Evolutionary conservation across 2,797 vertebrate species (phyloP), one percentile per base, ranked within the genome.

Genomic region (Thaleichthys pacificus): DNA sequence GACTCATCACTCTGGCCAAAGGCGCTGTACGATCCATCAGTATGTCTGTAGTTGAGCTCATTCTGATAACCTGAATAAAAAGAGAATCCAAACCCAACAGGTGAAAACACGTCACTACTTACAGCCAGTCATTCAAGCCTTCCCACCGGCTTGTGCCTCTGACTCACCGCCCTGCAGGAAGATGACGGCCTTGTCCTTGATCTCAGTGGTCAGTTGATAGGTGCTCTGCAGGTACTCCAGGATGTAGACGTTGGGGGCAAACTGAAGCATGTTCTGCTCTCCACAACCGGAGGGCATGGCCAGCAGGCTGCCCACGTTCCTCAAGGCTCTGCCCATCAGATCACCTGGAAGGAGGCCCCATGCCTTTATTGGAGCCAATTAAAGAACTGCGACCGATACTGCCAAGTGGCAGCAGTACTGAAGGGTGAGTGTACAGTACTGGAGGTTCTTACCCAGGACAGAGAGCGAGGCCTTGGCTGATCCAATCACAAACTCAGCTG

Each of bases 271-370:
- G 80, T 96, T 96, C 87, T 95, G 95, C 71, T 96, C 95, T 0
- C 95, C 95, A 72, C 94, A 95, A 74, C 93, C 94, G 0, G 91
- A 91, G 0, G 94, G 95, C 93, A 95, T 93, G 79, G 5, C 67
- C 58, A 95, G 85, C 17, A 95, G 85, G 19, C 88, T 85, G 0
- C 93, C 85, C 70, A 95, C 21, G 19, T 96, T 95, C 71, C 92
- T 86, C 80, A 93, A 82, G 22, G 92, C 91, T 21, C 87, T 86
- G 21, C 94, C 93, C 85, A 95, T 83, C 61, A 95, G 86, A 75
- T 95, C 93, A 0, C 95, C 95, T 96, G 84, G 1, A 77, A 21
- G 77, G 19, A 74, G 63, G 80, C 49, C 77, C 61, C 42, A 47
- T 0, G 19, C 0, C 17, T 56, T 56, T 2, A 17, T 56, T 3